Evolutionary conservation across 2,888 invertebrate species (phyloP), one percentile per base, ranked within the genome.

Genomic region (Ceriagrion tenellum): DNA sequence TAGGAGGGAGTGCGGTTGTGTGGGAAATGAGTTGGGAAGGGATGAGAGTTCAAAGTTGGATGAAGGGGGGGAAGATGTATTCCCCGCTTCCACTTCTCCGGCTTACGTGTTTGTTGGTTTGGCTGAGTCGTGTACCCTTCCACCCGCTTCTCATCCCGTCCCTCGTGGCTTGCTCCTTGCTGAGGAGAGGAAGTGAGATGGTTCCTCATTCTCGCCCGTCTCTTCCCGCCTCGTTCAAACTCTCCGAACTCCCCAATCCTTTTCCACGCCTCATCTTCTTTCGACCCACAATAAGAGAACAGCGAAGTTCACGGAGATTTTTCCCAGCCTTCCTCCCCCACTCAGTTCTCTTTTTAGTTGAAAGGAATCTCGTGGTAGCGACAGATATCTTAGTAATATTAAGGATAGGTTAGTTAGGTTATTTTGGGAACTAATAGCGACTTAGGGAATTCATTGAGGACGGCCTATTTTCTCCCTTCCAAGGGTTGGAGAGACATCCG

Each of bases 41-140:
- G 89, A 81, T 0, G 81, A 35, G 81, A 81, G 81, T 16, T 81
- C 81, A 89, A 89, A 89, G 89, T 13, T n/a, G 55, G 89, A 89
- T n/a, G n/a, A 47, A n/a, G n/a, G n/a, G 47, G 26, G 26, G 89
- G 89, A 89, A 89, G 89, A 89, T 55, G 89, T 55, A 55, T 89
- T 55, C 55, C 40, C 89, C 55, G 55, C 55, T 20, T 59, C 59
- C 59, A 16, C 89, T 47, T 89, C 89, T 40, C 47, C 23, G 2
- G 89, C n/a, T 55, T 89, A n/a, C 47, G 89, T 55, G 55, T 55
- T 89, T 89, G 89, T 55, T n/a, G 89, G 89, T 55, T 55, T n/a
- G n/a, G 89, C 47, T 47, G 55, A 55, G 35, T 89, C 89, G 55
- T 89, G 89, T 89, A 40, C 88, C 47, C 59, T 10, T 16, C 18